Conservation (phyloP, 2,888 invertebrate species). For the Allygus modestus region DNA sequence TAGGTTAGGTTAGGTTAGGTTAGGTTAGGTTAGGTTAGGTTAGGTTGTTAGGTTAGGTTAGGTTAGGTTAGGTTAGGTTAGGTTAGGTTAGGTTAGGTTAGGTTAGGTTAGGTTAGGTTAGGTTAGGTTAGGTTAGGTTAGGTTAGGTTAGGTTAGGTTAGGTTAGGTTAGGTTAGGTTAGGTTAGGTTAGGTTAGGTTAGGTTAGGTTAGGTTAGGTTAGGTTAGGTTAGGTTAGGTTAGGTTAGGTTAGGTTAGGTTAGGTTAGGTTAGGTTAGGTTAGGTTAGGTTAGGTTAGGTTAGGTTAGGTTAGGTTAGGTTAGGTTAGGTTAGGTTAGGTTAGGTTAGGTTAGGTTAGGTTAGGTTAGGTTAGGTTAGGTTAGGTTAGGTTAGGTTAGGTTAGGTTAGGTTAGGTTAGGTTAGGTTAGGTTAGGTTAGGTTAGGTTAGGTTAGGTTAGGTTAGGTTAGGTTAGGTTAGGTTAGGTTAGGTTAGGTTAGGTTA, state of each 20-base stretch:
- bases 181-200: slow-evolving; percentile 40
- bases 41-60: slow-evolving; percentile 66
- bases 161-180: slow-evolving; percentile 37
- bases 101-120: slow-evolving; percentile 35
- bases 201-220: slow-evolving; percentile 39
- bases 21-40: slow-evolving; percentile 56
- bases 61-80: slow-evolving; percentile 70
- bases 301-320: slow-evolving; percentile 60
- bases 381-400: slow-evolving; percentile 28
- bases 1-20: slow-evolving; percentile 60
- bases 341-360: slow-evolving; percentile 12
- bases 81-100: slow-evolving; percentile 37
- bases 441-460: slow-evolving; percentile 70
- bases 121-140: slow-evolving; percentile 40
- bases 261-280: slow-evolving; percentile 59
- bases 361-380: slow-evolving; percentile 49
- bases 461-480: slow-evolving; percentile 69
- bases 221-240: slow-evolving; percentile 65
- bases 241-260: slow-evolving; percentile 64
- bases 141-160: slow-evolving; percentile 40
- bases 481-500: slow-evolving; percentile 70
- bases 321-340: slow-evolving; percentile 39
- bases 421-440: slow-evolving; percentile 67
- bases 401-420: slow-evolving; percentile 62
- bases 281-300: slow-evolving; percentile 62